Evolutionary conservation across 1,140 invertebrate species (phyloP).

Genomic region (Megalopta genalis): DNA sequence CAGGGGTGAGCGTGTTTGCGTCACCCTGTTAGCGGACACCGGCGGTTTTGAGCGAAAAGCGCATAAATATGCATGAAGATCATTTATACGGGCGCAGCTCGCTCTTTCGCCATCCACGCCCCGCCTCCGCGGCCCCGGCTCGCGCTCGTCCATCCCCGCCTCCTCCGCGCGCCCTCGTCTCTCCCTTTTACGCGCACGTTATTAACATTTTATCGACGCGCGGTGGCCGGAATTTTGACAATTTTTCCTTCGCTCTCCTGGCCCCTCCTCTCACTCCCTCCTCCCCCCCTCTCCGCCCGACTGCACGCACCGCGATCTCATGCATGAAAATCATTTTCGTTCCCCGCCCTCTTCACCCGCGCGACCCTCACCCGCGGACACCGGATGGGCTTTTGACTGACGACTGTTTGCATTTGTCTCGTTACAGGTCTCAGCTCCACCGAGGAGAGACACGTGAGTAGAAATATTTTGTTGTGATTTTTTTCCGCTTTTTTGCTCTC

Average conservation of each 20-base stretch:
- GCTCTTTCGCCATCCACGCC: slow-evolving; percentile 14
- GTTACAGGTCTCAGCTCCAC: slow-evolving; percentile 85
- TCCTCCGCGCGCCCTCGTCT: neutral
- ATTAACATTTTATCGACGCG: slow-evolving; percentile 76
- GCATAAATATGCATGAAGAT: slow-evolving; percentile 79
- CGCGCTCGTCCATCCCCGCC: neutral
- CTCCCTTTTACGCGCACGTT: slow-evolving; percentile 65
- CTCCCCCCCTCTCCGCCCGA: neutral
- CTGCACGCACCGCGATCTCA: neutral
- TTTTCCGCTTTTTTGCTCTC: slow-evolving; percentile 32
- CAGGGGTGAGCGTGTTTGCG: slow-evolving; percentile 70
- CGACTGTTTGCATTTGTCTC: slow-evolving; percentile 65
- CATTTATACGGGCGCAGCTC: slow-evolving; percentile 74
- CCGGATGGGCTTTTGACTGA: slow-evolving; percentile 37
- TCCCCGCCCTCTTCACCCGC: neutral
- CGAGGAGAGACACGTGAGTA: slow-evolving; percentile 86
- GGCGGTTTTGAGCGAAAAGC: slow-evolving; percentile 77
- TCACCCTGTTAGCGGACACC: slow-evolving; percentile 72
- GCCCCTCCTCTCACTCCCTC: neutral
- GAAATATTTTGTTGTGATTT: slow-evolving; percentile 42
- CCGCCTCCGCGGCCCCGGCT: neutral
- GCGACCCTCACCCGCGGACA: neutral
- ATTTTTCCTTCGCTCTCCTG: neutral
- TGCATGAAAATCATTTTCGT: slow-evolving; percentile 40
- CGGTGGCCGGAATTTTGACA: slow-evolving; percentile 46